Base-by-base conservation (phyloP, 1,140 invertebrate genomes). In the Drosophila kanapiae region DNA sequence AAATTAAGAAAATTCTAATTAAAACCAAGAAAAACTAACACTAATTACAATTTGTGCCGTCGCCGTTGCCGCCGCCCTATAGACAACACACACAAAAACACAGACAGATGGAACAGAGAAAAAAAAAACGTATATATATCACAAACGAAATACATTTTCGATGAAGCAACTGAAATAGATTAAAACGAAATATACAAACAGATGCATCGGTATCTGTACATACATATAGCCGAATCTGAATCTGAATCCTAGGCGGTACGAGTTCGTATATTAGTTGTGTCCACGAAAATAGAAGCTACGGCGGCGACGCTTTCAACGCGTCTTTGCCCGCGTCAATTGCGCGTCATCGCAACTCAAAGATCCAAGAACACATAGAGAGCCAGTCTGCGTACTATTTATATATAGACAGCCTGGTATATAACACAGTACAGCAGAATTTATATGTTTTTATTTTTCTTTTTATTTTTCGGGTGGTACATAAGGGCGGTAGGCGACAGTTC, bases 401-500 rank as follows among this genome's bases (percentile, higher is more conserved):
- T 69, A 72, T n/a, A 56, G 18, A 56, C n/a, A 38, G 14, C 4
- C 35, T 58, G 59, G 38, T 75, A 71, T 57, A 75, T 59, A 53
- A 70, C 48, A 61, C 42, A 47, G 53, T 42, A 53, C 31, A 18
- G 9, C n/a, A 7, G 6, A 18, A 53, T 53, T 35, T 51, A 53
- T 13, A 18, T 33, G 4, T 35, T 35, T 27, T 1, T 51, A 33
- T 33, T 40, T 13, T 43, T 8, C 18, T 43, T 65, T n/a, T 40
- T 48, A 18, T 10, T 23, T 14, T 43, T 54, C 16, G 40, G 9
- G 11, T 8, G 14, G 56, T 77, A 88, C 68, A 88, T 81, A 88
- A 88, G 85, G 85, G 85, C 86, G 85, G 85, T 82, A 78, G 83
- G 81, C 85, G 81, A 88, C 85, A 88, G 75, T 82, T 88, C 81